Evolutionary conservation across 2,797 vertebrate genomes (phyloP).

Genomic region (Eurystomus glaucurus): DNA sequence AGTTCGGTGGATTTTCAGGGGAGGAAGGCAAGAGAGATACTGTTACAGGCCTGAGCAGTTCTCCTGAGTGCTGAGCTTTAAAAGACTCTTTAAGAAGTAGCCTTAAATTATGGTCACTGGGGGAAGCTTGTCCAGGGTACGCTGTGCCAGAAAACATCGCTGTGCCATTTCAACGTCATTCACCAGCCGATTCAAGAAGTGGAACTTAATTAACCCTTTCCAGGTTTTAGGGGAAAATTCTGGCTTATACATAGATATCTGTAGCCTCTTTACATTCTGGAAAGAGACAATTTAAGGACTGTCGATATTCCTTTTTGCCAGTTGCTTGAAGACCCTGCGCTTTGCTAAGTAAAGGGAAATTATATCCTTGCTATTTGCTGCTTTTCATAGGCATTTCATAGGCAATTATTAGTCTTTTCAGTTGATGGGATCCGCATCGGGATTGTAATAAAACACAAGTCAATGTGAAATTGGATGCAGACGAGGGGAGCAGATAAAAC

Average conservation of each 20-base stretch:
- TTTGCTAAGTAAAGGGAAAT: constrained; percentile 40
- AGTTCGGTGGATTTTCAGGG: background rate
- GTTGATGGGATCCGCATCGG: constrained; percentile 58
- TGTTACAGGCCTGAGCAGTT: constrained; percentile 30
- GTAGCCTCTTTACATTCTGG: background rate
- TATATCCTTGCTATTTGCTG: constrained; percentile 47
- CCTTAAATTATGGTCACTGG: constrained; percentile 61
- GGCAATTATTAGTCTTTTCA: constrained; percentile 65
- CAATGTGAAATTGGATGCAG: constrained; percentile 76
- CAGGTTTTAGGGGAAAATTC: background rate
- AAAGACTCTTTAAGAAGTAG: constrained; percentile 46
- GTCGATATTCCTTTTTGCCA: background rate
- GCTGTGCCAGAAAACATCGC: background rate
- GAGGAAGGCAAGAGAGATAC: constrained; percentile 16
- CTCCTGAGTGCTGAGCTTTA: background rate
- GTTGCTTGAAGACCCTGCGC: constrained; percentile 4
- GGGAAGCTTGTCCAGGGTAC: constrained; percentile 32
- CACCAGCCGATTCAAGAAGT: background rate
- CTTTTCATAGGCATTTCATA: constrained; percentile 60
- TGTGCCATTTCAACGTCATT: constrained; percentile 44
- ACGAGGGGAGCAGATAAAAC: constrained; percentile 71
- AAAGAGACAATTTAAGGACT: background rate
- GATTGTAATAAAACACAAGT: constrained; percentile 75
- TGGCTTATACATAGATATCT: background rate
- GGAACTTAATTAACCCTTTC: constrained; percentile 59